These are phyloP conservation scores for Lapara coniferarum DNA, from an alignment of 2,888 invertebrate genomes.

Conservation along the genomic window DNA sequence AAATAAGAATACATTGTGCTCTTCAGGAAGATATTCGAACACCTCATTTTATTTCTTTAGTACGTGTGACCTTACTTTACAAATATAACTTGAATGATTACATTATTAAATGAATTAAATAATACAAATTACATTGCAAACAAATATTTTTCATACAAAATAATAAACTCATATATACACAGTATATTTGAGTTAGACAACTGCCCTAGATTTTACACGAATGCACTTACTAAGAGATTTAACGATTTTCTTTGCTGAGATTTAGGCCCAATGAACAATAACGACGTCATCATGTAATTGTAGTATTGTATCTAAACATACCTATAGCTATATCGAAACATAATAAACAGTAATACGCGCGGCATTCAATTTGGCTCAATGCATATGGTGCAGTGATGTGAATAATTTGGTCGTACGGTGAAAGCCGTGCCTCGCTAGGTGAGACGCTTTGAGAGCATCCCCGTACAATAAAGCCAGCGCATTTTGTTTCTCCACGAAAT, in stretches of 20 bases:
- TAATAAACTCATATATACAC: too few relatives aligned
- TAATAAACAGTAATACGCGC: constrained; percentile 5
- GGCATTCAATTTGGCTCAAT: constrained; percentile 14
- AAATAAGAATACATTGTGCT: constrained; percentile 19
- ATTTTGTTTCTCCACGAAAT: constrained; percentile 54
- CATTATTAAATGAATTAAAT: too few relatives aligned
- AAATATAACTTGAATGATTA: too few relatives aligned
- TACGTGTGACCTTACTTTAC: not conserved
- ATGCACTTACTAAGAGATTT: too few relatives aligned
- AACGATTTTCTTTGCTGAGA: too few relatives aligned
- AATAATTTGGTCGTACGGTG: constrained; percentile 20
- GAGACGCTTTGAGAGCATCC: constrained; percentile 42
- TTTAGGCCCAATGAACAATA: not conserved
- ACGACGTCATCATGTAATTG: not conserved
- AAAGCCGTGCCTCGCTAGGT: constrained; percentile 30
- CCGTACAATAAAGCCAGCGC: constrained; percentile 43
- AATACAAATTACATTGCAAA: too few relatives aligned
- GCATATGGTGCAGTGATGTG: constrained; percentile 15
- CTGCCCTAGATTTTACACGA: too few relatives aligned
- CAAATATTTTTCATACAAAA: too few relatives aligned
- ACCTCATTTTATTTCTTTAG: not conserved
- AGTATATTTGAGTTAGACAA: too few relatives aligned
- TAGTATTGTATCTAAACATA: not conserved
- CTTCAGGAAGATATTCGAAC: not conserved
- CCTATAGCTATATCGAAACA: not conserved